Percentiles rank a stretch among this genome's conserved stretches.
phyloP scores from a whole-genome alignment of 2,888 invertebrate species.

The Scaptodrosophila latifasciaeformis region DNA sequence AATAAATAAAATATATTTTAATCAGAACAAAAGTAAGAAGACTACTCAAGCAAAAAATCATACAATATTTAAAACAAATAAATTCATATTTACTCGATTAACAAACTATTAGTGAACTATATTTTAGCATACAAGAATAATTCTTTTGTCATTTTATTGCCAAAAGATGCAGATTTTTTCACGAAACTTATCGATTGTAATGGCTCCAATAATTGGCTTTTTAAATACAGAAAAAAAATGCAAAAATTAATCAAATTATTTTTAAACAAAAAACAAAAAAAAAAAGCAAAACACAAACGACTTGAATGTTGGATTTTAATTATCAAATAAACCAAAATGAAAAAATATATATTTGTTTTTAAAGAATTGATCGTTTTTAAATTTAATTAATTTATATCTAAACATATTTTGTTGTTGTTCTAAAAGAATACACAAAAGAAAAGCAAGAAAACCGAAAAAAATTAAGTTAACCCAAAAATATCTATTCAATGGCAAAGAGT shows the following conservation, averaged over 20 bases:
- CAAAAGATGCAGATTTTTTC: conserved; percentile 76
- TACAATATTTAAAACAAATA: conserved; percentile 27
- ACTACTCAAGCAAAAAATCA: conserved; percentile 18
- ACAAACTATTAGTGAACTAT: conserved; percentile 58
- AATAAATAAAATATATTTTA: conserved; percentile 18
- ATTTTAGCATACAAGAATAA: conserved; percentile 70
- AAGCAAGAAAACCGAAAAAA: conserved; percentile 22
- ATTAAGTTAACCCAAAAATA: not conserved
- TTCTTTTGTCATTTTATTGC: conserved; percentile 76
- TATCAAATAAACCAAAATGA: conserved; percentile 30
- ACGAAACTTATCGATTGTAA: conserved; percentile 76
- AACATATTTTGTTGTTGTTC: conserved; percentile 71
- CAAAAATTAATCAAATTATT: conserved; percentile 16
- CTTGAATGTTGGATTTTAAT: conserved; percentile 25
- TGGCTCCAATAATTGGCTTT: conserved; percentile 76
- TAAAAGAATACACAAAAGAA: conserved; percentile 52
- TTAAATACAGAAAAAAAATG: conserved; percentile 42
- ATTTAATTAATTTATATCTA: conserved; percentile 32
- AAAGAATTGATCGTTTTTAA: conserved; percentile 62
- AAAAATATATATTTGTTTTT: conserved; percentile 31
- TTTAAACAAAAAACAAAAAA: conserved; percentile 26
- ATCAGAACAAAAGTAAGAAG: conserved; percentile 22
- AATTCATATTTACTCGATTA: conserved; percentile 33
- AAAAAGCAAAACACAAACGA: conserved; percentile 18
- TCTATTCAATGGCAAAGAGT: conserved; percentile 31